These are phyloP conservation scores for Macropis europaea DNA, from an alignment of 2,888 invertebrate species.

Conservation along the genomic window DNA sequence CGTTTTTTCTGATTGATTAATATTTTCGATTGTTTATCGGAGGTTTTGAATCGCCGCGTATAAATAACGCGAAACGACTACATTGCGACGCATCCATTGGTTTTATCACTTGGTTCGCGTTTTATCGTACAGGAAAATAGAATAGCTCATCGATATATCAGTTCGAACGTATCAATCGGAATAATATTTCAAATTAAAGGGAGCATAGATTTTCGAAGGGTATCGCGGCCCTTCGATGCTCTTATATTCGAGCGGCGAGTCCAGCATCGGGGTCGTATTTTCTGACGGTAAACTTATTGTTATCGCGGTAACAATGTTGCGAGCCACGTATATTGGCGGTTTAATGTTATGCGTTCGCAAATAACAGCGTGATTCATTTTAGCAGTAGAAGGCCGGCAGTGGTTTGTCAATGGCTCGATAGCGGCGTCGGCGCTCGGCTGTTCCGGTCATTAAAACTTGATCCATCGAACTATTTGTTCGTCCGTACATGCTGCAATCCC, in stretches of 20 bases:
- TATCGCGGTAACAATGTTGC: conserved; percentile 57
- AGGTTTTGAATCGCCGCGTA: background rate
- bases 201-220: background rate
- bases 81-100: background rate
- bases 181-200: conserved; percentile 14
- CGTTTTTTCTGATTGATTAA: background rate
- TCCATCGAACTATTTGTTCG: conserved; percentile 70
- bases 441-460: conserved; percentile 71
- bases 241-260: conserved; percentile 8
- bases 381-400: conserved; percentile 56
- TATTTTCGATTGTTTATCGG: background rate
- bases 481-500: conserved; percentile 65
- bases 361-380: conserved; percentile 66
- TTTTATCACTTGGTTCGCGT: background rate
- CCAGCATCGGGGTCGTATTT: conserved; percentile 46
- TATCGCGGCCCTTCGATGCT: background rate
- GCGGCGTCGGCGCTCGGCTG: conserved; percentile 64
- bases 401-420: conserved; percentile 71
- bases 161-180: conserved; percentile 12
- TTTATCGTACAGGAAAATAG: conserved; percentile 7
- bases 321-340: conserved; percentile 40
- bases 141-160: conserved; percentile 6
- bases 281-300: conserved; percentile 52
- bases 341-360: conserved; percentile 67
- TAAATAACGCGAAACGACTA: conserved; percentile 13